Conservation (phyloP, 2,113 vertebrate genomes). For the Megalops atlanticus region DNA sequence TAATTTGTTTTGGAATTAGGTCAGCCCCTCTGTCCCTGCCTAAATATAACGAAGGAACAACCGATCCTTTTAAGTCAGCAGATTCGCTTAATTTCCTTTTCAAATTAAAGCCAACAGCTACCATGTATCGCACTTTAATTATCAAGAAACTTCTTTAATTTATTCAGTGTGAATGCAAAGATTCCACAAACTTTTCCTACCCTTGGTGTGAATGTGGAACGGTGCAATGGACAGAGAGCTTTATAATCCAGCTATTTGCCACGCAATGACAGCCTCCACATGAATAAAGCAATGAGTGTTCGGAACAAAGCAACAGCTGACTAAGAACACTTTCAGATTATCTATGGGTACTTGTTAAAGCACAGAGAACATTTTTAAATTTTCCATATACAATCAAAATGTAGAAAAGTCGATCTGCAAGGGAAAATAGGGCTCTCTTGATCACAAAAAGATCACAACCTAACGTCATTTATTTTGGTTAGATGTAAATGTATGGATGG, state of each 20-base stretch:
- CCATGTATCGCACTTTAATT: background rate
- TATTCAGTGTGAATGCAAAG: background rate
- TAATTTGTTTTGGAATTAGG: background rate
- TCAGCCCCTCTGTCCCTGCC: background rate
- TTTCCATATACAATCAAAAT: too few species aligned
- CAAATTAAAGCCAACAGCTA: background rate
- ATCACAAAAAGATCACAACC: too few species aligned
- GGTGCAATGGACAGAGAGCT: background rate
- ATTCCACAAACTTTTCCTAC: background rate
- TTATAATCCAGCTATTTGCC: background rate
- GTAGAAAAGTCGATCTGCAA: too few species aligned
- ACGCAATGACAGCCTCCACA: background rate
- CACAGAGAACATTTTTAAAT: background rate
- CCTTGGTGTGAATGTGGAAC: background rate
- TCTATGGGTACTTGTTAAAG: background rate
- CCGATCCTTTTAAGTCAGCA: background rate
- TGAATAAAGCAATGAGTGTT: background rate
- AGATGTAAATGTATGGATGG: too few species aligned
- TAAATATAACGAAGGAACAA: background rate
- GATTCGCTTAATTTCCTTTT: slow-evolving; percentile 3
- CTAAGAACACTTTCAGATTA: background rate
- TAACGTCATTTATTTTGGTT: too few species aligned
- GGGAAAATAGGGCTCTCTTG: too few species aligned
- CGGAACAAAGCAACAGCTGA: background rate
- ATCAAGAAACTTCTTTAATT: background rate